Evolutionary conservation across 2,113 vertebrate species (phyloP).

Genomic region (Pelecanus crispus): DNA sequence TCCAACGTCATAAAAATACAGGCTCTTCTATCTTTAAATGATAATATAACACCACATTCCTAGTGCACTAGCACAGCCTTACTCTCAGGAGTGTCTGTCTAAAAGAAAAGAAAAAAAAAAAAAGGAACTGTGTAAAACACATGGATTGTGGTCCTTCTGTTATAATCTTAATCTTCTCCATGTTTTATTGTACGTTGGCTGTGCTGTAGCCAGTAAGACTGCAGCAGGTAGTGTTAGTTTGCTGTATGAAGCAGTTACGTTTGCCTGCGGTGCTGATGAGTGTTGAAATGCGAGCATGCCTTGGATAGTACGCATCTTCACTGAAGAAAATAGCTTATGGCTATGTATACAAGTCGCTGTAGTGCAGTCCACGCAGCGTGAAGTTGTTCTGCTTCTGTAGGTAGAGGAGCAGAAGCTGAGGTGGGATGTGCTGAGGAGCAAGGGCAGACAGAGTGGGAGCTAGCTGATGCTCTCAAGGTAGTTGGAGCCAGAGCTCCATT

Average conservation of each 20-base stretch:
- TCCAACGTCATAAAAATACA: neutral
- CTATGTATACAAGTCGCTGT: fast-evolving
- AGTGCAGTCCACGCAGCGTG: fast-evolving
- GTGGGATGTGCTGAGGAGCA: neutral
- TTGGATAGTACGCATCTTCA: fast-evolving
- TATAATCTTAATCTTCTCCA: fast-evolving
- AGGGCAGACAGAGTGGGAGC: neutral
- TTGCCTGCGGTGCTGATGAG: neutral
- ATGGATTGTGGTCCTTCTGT: fast-evolving
- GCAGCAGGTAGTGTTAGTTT: fast-evolving
- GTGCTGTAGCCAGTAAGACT: fast-evolving
- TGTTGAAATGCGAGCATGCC: neutral
- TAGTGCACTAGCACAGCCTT: neutral
- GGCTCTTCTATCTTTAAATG: neutral
- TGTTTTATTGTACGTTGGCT: fast-evolving
- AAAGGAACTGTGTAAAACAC: no score
- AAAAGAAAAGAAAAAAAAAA: neutral
- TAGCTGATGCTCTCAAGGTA: fast-evolving
- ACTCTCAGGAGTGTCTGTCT: neutral
- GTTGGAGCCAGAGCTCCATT: neutral
- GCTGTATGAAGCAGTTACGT: neutral
- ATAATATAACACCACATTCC: fast-evolving
- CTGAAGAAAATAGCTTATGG: neutral
- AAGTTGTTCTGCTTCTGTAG: no score
- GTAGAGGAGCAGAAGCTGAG: neutral